Conservation (phyloP, 2,888 invertebrate species). For the Andrena bucephala region DNA sequence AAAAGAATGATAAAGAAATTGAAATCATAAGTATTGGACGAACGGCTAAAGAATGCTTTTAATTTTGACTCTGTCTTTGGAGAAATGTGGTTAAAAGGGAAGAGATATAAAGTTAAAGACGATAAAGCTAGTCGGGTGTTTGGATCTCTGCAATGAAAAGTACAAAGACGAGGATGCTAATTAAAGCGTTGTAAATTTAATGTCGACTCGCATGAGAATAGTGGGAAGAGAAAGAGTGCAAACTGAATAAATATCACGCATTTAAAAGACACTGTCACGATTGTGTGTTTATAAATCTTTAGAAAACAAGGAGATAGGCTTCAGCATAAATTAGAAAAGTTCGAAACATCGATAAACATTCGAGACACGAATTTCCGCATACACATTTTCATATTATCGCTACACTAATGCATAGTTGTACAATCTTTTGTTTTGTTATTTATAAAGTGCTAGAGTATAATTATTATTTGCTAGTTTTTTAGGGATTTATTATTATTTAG, state of each 20-base stretch:
- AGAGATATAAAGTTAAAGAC: constrained; percentile 30
- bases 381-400: no score
- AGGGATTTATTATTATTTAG: no score
- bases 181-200: background rate
- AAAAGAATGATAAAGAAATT: background rate
- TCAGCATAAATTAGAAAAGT: background rate
- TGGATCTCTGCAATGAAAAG: constrained; percentile 59
- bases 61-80: background rate
- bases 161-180: constrained; percentile 9
- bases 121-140: constrained; percentile 52
- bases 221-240: background rate
- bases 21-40: no score
- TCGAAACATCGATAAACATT: background rate
- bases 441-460: no score
- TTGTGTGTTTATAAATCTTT: background rate
- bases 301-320: background rate
- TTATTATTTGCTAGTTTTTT: no score
- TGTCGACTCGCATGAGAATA: background rate
- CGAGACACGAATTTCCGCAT: background rate
- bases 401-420: no score
- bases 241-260: background rate
- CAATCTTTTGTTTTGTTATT: no score
- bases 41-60: no score
- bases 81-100: constrained; percentile 23
- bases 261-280: background rate